phyloP scores from a whole-genome alignment of 64 coral and sea anemone genomes.

The Montipora foliosa region DNA sequence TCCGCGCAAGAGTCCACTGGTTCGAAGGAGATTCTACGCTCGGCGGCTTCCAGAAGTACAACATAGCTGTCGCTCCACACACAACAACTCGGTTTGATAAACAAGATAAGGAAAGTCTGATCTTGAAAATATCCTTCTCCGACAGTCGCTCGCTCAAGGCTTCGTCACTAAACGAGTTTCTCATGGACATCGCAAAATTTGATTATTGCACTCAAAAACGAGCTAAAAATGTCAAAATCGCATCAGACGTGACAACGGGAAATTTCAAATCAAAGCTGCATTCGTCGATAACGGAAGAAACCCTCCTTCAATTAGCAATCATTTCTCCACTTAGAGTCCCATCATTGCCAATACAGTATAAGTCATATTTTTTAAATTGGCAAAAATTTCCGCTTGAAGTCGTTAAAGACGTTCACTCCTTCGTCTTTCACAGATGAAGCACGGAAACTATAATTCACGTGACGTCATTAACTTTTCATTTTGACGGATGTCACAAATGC shows the following conservation, averaged over 20 bases:
- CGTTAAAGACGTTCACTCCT: neutral
- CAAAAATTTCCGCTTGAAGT: neutral
- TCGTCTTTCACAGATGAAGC: neutral
- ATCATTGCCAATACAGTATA: neutral
- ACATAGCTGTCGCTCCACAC: constrained; percentile 77
- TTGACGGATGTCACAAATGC: constrained; percentile 10
- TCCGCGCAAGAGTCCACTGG: constrained; percentile 84
- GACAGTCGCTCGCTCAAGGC: constrained; percentile 75
- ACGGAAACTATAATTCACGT: neutral
- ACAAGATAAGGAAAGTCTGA: constrained; percentile 93
- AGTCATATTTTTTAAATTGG: neutral
- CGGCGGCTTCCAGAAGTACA: constrained; percentile 93
- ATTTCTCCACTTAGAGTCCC: neutral
- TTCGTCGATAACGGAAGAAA: neutral
- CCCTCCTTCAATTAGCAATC: neutral
- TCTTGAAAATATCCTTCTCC: constrained; percentile 98
- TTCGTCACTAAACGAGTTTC: constrained; percentile 80
- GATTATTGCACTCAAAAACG: constrained; percentile 6
- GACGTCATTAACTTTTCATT: neutral
- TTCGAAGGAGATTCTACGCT: constrained; percentile 70
- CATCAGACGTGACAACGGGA: constrained; percentile 28
- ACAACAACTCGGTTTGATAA: constrained; percentile 96
- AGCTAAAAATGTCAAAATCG: neutral
- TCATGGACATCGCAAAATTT: constrained; percentile 73
- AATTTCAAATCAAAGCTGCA: neutral